Percentiles rank a stretch among this genome's conserved stretches.
Evolutionary conservation across 1,140 invertebrate genomes (phyloP).

Genomic region (Colletes gigas): DNA sequence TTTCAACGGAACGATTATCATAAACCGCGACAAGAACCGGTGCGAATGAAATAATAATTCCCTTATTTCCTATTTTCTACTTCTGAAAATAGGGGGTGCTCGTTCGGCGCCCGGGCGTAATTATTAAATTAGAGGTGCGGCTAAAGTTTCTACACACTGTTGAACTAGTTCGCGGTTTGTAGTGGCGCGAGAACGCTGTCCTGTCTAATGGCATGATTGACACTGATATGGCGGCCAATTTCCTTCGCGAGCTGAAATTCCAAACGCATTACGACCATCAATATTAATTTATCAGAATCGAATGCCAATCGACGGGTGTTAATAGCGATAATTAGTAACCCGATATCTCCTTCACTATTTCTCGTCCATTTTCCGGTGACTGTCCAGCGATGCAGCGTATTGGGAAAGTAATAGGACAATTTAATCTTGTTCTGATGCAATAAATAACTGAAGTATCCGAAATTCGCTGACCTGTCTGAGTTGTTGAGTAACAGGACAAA

Average conservation of each 20-base stretch:
- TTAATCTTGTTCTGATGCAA: neutral
- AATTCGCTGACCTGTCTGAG: too few relatives aligned
- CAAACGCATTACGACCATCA: slow-evolving; percentile 7
- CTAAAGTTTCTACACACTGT: slow-evolving; percentile 5
- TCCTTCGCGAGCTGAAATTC: slow-evolving; percentile 21
- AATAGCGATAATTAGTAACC: slow-evolving; percentile 10
- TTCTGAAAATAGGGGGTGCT: neutral
- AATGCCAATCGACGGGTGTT: slow-evolving; percentile 31
- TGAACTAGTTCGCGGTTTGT: neutral
- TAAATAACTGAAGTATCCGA: too few relatives aligned
- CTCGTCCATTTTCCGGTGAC: neutral
- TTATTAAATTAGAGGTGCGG: slow-evolving; percentile 3
- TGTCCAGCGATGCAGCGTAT: neutral
- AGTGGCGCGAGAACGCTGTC: neutral
- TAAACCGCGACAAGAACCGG: neutral
- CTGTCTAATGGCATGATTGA: slow-evolving; percentile 27
- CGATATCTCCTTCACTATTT: neutral
- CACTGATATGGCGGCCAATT: slow-evolving; percentile 33
- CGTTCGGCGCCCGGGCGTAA: neutral
- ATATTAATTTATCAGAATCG: slow-evolving; percentile 35
- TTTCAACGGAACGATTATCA: neutral
- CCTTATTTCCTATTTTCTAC: neutral
- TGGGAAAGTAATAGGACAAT: neutral
- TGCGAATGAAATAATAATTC: slow-evolving; percentile 27
- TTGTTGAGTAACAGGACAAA: too few relatives aligned